These are phyloP conservation scores for Euura lappo DNA, from an alignment of 1,140 invertebrate genomes.

Conservation along the genomic window DNA sequence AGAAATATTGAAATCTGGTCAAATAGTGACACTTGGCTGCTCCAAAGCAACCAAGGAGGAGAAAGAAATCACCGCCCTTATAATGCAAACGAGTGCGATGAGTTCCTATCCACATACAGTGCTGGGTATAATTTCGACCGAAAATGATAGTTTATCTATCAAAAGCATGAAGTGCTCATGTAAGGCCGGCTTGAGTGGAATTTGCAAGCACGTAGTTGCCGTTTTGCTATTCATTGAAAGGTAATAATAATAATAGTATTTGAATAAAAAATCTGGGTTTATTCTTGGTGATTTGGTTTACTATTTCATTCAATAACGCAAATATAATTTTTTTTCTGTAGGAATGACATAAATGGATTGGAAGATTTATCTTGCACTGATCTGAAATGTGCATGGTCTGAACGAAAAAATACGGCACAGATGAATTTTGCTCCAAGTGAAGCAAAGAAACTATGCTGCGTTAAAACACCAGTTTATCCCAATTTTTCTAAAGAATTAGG, in stretches of 20 bases:
- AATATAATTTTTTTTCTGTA: neutral
- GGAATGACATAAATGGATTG: conserved; percentile 16
- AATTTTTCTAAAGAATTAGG: too few species aligned
- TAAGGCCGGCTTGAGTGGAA: conserved; percentile 19
- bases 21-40: neutral
- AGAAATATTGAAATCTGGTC: neutral
- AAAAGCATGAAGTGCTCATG: conserved; percentile 24
- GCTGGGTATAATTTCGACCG: neutral
- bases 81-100: neutral
- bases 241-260: too few species aligned
- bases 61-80: neutral
- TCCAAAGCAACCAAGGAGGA: neutral
- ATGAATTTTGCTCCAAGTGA: conserved; percentile 22
- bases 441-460: neutral
- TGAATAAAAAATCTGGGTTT: too few species aligned
- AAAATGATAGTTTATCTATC: neutral
- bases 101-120: neutral
- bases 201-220: conserved; percentile 22
- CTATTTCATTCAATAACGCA: too few species aligned
- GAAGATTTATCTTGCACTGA: conserved; percentile 23
- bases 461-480: neutral
- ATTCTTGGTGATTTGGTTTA: too few species aligned
- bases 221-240: conserved; percentile 11
- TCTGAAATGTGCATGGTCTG: conserved; percentile 26
- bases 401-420: conserved; percentile 15